Evolutionary conservation across 1,140 invertebrate genomes (phyloP).

Genomic region (Drosophila sp.): DNA sequence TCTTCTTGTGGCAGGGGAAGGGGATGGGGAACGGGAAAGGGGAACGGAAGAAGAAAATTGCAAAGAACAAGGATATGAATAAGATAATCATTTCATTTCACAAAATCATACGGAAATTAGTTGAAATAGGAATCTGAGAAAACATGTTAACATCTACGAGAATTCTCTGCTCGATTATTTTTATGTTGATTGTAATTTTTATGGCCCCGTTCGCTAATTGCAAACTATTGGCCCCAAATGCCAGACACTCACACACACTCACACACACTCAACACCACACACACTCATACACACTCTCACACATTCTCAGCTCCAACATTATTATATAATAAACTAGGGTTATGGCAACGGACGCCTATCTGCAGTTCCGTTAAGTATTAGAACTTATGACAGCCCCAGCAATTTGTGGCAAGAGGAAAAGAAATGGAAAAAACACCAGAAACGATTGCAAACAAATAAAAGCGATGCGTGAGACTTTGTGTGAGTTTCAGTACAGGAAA

Average conservation of each 20-base stretch:
- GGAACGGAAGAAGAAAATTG: background rate
- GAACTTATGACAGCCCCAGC: slow-evolving; percentile 71
- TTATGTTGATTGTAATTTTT: slow-evolving; percentile 74
- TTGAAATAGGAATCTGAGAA: slow-evolving; percentile 2
- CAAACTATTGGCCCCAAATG: slow-evolving; percentile 69
- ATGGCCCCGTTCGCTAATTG: slow-evolving; percentile 65
- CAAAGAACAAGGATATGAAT: background rate
- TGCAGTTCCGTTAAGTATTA: slow-evolving; percentile 62
- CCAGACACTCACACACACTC: slow-evolving; percentile 9
- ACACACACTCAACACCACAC: slow-evolving; percentile 23
- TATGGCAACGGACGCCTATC: slow-evolving; percentile 56
- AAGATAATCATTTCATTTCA: slow-evolving; percentile 16
- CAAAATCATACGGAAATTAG: slow-evolving; percentile 1
- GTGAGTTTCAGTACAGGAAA: background rate
- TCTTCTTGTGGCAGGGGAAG: too few relatives aligned
- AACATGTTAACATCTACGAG: slow-evolving; percentile 7
- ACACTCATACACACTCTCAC: background rate
- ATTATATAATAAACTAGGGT: slow-evolving; percentile 76
- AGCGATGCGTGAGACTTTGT: slow-evolving; percentile 31
- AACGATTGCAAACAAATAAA: slow-evolving; percentile 67
- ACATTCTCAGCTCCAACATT: slow-evolving; percentile 44
- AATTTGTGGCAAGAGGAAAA: slow-evolving; percentile 41
- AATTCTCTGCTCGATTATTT: slow-evolving; percentile 66
- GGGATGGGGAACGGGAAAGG: background rate
- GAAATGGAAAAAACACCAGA: background rate